Percentiles rank a stretch among this genome's conserved stretches.
These are phyloP conservation scores for Sakesphorus luctuosus DNA, from an alignment of 2,113 vertebrate species.

Conservation along the genomic window DNA sequence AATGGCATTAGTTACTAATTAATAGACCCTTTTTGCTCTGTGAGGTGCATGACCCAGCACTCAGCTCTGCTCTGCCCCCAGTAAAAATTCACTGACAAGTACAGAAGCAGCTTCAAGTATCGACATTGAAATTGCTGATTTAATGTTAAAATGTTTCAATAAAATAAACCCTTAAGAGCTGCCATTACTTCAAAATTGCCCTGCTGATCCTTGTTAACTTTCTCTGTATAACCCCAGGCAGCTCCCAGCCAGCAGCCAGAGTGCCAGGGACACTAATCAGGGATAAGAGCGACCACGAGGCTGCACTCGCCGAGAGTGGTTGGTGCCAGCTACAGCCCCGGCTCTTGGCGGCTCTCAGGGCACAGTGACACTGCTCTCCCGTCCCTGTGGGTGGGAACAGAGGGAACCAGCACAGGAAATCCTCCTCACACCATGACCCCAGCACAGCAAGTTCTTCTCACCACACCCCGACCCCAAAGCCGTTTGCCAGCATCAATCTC, in stretches of 20 bases:
- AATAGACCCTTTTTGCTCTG: neutral
- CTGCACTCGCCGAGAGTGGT: accelerated
- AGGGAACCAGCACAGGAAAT: accelerated
- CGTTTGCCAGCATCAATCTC: neutral
- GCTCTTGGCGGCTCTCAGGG: accelerated
- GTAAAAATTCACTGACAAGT: neutral
- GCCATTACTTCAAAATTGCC: neutral
- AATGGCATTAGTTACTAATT: neutral
- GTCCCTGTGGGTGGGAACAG: accelerated
- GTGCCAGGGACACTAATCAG: neutral
- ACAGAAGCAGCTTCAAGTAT: neutral
- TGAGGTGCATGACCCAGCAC: neutral
- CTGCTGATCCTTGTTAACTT: constrained; percentile 17
- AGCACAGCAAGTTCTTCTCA: neutral
- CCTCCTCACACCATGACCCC: accelerated
- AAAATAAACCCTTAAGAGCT: constrained; percentile 21
- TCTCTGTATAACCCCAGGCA: neutral
- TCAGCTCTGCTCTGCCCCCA: neutral
- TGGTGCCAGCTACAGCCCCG: accelerated
- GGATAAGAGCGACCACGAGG: accelerated
- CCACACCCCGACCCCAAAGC: accelerated
- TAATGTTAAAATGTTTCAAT: neutral
- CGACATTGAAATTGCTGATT: neutral
- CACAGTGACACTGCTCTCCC: accelerated
- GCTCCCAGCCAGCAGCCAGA: neutral